Base-by-base conservation (phyloP, 1,140 invertebrate genomes). In the Orussus abietinus region DNA sequence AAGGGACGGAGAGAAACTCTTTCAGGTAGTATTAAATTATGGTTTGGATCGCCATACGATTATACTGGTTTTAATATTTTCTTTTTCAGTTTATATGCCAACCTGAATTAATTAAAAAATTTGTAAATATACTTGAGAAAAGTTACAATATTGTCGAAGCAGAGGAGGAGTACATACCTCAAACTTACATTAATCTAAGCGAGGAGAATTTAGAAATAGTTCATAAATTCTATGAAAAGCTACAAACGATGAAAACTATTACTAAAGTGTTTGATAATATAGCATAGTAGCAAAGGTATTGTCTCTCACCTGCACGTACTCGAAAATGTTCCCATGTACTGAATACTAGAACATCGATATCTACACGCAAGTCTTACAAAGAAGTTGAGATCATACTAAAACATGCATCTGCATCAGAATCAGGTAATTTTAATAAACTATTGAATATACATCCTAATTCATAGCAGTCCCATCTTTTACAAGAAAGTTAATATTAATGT, bases 221-320 rank as follows among this genome's bases (percentile, higher is more conserved):
- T 39, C 52, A 55, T 9, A 66, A 55, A 32, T 47, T 80, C 7
- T 66, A 58, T 34, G 47, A 66, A 5, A 76, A 66, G 59, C 29
- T 82, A 21, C 55, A 66, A 38, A 58, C 43, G 7, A 15, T 75
- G 15, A 60, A 66, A 21, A 77, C 78, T 53, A 59, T 81, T 32
- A 55, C 70, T 28, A 64, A 62, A 49, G 37, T 80, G 18, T 68
- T 64, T 49, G 72, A 77, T 50, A 82, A 82, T 59, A 64, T 79
- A 45, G 63, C 55, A n/a, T 67, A 38, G 59, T 19, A 15, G 29
- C 33, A 28, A 21, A 28, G n/a, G n/a, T n/a, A n/a, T n/a, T n/a
- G n/a, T n/a, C n/a, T n/a, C n/a, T n/a, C n/a, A n/a, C n/a, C n/a
- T n/a, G n/a, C n/a, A n/a, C n/a, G n/a, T n/a, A n/a, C n/a, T n/a